Evolutionary conservation across 2,888 invertebrate genomes (phyloP).

Genomic region (Vesta saturnalis): DNA sequence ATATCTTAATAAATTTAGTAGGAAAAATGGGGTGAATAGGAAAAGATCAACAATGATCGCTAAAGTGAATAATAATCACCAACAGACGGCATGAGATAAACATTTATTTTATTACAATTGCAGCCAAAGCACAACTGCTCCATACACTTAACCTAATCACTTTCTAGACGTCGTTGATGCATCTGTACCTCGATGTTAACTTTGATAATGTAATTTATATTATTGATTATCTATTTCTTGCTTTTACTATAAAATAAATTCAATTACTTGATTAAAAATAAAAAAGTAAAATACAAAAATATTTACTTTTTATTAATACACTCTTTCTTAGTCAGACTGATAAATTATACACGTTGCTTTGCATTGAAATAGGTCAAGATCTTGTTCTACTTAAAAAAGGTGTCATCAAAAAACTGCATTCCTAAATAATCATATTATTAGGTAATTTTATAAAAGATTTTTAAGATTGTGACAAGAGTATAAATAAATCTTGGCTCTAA

Average conservation of each 20-base stretch:
- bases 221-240: slow-evolving; percentile 34
- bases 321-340: too few species aligned
- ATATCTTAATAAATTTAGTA: slow-evolving; percentile 37
- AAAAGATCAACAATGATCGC: slow-evolving; percentile 36
- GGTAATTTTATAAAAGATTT: too few species aligned
- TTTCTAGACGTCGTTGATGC: slow-evolving; percentile 38
- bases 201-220: slow-evolving; percentile 37
- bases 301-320: too few species aligned
- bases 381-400: slow-evolving; percentile 1
- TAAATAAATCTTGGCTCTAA: too few species aligned
- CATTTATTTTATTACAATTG: slow-evolving; percentile 59
- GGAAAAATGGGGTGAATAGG: slow-evolving; percentile 28
- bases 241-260: slow-evolving; percentile 30
- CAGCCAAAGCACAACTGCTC: slow-evolving; percentile 55
- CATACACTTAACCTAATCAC: slow-evolving; percentile 43
- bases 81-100: slow-evolving; percentile 54
- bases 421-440: too few species aligned
- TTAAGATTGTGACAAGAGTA: too few species aligned
- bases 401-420: too few species aligned
- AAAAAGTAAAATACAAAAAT: too few species aligned
- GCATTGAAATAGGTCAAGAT: not conserved
- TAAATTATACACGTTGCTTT: too few species aligned
- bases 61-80: slow-evolving; percentile 56
- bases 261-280: too few species aligned
- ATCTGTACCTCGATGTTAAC: slow-evolving; percentile 36